A percentile compares a stretch with the other conserved stretches of the same genome.
Conservation (phyloP, 2,888 invertebrate species). For the Unio delphinus region DNA sequence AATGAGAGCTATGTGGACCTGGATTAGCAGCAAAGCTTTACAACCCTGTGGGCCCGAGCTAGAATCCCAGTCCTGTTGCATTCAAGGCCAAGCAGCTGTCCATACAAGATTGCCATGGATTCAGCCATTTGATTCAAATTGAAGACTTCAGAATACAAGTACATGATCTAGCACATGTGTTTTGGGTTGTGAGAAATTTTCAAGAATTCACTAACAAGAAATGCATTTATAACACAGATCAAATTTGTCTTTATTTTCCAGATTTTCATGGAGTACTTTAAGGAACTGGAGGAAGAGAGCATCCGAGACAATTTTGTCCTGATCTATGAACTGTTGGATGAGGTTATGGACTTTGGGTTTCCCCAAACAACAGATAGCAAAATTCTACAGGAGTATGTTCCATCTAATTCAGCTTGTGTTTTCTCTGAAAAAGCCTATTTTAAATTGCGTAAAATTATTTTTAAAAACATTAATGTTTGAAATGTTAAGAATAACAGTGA, state of each 20-base stretch:
- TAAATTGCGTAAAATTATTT: too few relatives aligned
- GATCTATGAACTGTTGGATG: constrained; percentile 96
- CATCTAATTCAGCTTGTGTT: neutral
- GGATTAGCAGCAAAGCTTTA: too few relatives aligned
- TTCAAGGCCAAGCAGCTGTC: too few relatives aligned
- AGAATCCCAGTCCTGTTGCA: too few relatives aligned
- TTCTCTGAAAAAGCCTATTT: too few relatives aligned
- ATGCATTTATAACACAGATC: neutral
- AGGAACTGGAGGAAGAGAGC: constrained; percentile 97
- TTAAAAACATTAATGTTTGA: too few relatives aligned
- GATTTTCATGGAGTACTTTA: constrained; percentile 94
- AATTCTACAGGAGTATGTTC: constrained; percentile 88
- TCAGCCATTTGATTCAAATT: neutral
- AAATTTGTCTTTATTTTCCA: constrained; percentile 30
- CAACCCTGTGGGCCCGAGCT: too few relatives aligned
- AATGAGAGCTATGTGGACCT: too few relatives aligned
- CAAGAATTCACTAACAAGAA: neutral
- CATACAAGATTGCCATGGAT: too few relatives aligned
- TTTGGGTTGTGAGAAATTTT: neutral
- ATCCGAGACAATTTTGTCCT: constrained; percentile 99
- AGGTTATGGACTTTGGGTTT: constrained; percentile 97
- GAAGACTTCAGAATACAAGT: neutral
- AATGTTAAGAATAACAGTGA: too few relatives aligned
- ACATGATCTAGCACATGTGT: neutral
- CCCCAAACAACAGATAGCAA: constrained; percentile 99